Evolutionary conservation across 64 coral and sea anemone species (phyloP).

Genomic region (Pachyseris speciosa): DNA sequence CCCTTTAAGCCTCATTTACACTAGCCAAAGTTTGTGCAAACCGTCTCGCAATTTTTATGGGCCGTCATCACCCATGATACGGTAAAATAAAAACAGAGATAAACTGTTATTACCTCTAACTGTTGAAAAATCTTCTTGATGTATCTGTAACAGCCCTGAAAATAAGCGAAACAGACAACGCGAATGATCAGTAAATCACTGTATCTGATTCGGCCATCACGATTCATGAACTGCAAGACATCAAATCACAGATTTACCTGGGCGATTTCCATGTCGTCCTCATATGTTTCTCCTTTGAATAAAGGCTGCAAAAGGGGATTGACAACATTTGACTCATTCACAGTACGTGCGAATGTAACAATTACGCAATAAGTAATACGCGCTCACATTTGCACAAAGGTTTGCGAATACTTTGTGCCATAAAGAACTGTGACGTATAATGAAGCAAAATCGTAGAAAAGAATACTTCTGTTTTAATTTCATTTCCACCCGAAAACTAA

Average conservation of each 20-base stretch:
- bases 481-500: too few relatives aligned
- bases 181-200: neutral
- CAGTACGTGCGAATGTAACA: too few relatives aligned
- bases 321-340: too few relatives aligned
- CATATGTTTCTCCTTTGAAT: constrained; percentile 80
- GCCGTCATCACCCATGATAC: too few relatives aligned
- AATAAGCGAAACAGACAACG: neutral
- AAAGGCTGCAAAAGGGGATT: constrained; percentile 66
- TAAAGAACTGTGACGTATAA: neutral
- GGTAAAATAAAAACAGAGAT: neutral
- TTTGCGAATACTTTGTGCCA: neutral
- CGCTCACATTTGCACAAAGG: too few relatives aligned
- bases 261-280: constrained; percentile 92
- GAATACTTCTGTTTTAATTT: too few relatives aligned
- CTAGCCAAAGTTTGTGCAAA: too few relatives aligned
- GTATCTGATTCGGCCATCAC: neutral
- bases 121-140: constrained; percentile 99
- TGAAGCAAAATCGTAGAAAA: too few relatives aligned
- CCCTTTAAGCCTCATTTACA: too few relatives aligned
- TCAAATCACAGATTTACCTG: constrained; percentile 59
- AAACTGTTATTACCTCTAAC: constrained; percentile 73
- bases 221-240: neutral
- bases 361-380: too few relatives aligned
- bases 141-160: constrained; percentile 96
- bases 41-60: too few relatives aligned